Evolutionary conservation across 2,113 vertebrate genomes (phyloP), one percentile per base, ranked within the genome.

Genomic region (Zeus faber): DNA sequence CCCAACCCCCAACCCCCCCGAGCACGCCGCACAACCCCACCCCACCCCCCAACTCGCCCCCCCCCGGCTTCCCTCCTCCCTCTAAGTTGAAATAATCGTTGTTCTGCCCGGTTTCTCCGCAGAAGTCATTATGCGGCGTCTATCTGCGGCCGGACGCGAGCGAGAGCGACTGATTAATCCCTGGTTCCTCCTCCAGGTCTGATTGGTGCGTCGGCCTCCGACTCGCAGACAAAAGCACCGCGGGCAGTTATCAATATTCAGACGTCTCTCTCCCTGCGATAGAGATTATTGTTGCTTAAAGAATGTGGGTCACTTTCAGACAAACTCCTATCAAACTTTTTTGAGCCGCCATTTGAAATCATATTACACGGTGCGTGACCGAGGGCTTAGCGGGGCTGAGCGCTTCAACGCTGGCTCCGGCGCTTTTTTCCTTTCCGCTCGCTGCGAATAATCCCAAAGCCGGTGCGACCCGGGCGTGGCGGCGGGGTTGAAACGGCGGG

Each of bases 281-380:
- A 10, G 39, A 72, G 80, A 78, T 83, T 57, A 63, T 77, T 83
- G 80, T 82, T 82, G 68, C 65, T 49, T 59, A 33, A 76, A 79
- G 77, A 87, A 90, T 90, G 76, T 88, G 85, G 89, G 87, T 89
- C 89, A 89, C 68, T 84, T 76, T 77, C 69, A 71, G 39, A 63
- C 54, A 67, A 81, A 85, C 62, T 80, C 63, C 44, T 67, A 73
- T 75, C 67, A 80, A 88, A 87, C 64, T 88, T 88, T 79, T 52
- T 2, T 46, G 16, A 83, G 77, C 51, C 27, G 37, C 25, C 50
- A 51, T 49, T 67, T 72, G 62, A 82, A 87, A 82, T 85, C 82
- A 49, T 61, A 64, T 86, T 85, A 77, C 69, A 86, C 59, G 79
- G 69, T 75, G 24, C 48, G 21, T 50, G 61, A 77, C 63, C 55